phyloP scores from a whole-genome alignment of 1,140 invertebrate species.

The Anastrepha obliqua region DNA sequence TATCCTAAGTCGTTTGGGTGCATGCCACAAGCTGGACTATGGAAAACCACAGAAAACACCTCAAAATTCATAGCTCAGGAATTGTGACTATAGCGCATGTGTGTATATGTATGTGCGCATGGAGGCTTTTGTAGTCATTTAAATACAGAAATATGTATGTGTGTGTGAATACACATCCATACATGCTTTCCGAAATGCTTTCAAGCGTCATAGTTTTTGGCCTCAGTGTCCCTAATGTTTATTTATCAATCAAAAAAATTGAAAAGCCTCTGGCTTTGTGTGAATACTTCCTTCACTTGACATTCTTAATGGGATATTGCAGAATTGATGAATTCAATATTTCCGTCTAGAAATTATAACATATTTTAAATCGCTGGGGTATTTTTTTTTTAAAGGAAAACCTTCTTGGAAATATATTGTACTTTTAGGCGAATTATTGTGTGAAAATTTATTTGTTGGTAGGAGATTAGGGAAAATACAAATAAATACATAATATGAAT shows the following conservation, averaged over 20 bases:
- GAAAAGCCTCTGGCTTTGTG: not conserved
- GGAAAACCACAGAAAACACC: not conserved
- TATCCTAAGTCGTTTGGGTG: not conserved
- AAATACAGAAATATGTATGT: too few relatives aligned
- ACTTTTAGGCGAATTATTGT: not conserved
- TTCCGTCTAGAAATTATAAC: too few relatives aligned
- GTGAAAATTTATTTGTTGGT: not conserved
- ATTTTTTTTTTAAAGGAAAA: not conserved
- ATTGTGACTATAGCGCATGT: not conserved
- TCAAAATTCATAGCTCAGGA: slow-evolving; percentile 46
- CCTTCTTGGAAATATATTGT: slow-evolving; percentile 14
- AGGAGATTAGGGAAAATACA: too few relatives aligned
- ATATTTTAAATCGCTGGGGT: too few relatives aligned
- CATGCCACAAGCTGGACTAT: slow-evolving; percentile 29
- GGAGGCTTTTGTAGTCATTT: too few relatives aligned
- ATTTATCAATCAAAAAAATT: not conserved
- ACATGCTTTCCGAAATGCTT: not conserved
- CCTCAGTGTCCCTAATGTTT: not conserved
- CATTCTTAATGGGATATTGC: too few relatives aligned
- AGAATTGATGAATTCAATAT: too few relatives aligned
- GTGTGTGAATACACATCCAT: not conserved
- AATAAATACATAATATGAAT: too few relatives aligned
- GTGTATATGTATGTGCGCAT: not conserved
- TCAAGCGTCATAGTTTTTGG: not conserved
- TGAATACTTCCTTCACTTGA: not conserved